These are phyloP conservation scores for Theocolax elegans DNA, from an alignment of 1,140 invertebrate genomes.

Conservation along the genomic window DNA sequence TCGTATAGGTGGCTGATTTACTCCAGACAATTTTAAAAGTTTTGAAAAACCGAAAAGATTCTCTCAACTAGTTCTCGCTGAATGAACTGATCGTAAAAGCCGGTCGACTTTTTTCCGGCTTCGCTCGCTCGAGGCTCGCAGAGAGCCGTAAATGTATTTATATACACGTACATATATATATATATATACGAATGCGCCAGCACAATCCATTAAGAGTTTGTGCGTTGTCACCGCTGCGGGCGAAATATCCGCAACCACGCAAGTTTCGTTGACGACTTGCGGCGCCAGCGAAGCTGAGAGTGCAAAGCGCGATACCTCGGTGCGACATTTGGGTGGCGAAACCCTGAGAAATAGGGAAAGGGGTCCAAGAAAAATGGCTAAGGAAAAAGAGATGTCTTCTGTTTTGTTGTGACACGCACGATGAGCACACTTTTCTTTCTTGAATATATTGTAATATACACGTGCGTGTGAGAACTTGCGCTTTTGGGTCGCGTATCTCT, in stretches of 20 bases:
- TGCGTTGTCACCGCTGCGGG: slow-evolving; percentile 48
- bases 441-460: no score
- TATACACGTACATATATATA: background rate
- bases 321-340: background rate
- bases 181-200: slow-evolving; percentile 32
- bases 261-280: slow-evolving; percentile 53
- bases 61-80: background rate
- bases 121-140: background rate
- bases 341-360: background rate
- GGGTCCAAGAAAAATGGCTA: no score
- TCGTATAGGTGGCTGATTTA: background rate
- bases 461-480: no score
- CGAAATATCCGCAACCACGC: slow-evolving; percentile 57
- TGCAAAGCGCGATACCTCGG: slow-evolving; percentile 55
- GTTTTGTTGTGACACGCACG: no score
- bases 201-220: slow-evolving; percentile 65
- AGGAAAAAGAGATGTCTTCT: background rate
- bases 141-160: background rate
- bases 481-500: no score
- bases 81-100: slow-evolving; percentile 9
- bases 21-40: slow-evolving; percentile 4
- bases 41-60: slow-evolving; percentile 9
- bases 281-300: slow-evolving; percentile 38
- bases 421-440: background rate
- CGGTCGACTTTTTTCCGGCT: background rate